Conservation (phyloP, 2,797 vertebrate species). For the Otus scops region DNA sequence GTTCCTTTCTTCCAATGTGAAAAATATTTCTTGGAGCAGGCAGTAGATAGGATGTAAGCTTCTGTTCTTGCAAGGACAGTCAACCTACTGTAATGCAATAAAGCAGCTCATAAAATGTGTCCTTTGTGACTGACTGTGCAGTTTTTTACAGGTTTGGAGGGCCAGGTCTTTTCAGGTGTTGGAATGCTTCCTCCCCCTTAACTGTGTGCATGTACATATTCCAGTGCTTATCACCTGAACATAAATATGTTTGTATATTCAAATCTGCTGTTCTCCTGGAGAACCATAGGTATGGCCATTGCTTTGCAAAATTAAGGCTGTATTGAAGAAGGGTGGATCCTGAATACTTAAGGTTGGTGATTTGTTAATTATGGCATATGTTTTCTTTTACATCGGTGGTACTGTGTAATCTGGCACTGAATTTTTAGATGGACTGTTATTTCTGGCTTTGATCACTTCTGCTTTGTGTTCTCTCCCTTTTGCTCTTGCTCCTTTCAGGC, state of each 20-base stretch:
- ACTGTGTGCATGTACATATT: accelerated
- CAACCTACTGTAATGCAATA: background rate
- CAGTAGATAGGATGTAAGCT: background rate
- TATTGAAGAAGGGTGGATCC: background rate
- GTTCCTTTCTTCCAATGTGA: background rate
- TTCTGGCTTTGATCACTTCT: background rate
- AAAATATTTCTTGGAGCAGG: background rate
- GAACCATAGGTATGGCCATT: accelerated
- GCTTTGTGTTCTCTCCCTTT: background rate
- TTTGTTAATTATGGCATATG: background rate
- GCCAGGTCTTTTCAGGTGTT: background rate
- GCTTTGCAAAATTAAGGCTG: background rate
- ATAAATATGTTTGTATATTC: accelerated
- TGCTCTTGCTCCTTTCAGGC: background rate
- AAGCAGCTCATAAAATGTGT: background rate
- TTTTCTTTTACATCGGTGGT: background rate
- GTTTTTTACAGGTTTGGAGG: background rate
- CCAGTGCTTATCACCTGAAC: background rate
- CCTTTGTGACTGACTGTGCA: background rate
- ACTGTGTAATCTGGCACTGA: background rate
- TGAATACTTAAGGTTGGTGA: background rate
- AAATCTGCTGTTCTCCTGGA: background rate
- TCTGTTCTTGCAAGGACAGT: background rate
- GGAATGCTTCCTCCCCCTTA: background rate
- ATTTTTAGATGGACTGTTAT: background rate